Conservation (phyloP, 2,113 vertebrate species). For the Petaurus breviceps region DNA sequence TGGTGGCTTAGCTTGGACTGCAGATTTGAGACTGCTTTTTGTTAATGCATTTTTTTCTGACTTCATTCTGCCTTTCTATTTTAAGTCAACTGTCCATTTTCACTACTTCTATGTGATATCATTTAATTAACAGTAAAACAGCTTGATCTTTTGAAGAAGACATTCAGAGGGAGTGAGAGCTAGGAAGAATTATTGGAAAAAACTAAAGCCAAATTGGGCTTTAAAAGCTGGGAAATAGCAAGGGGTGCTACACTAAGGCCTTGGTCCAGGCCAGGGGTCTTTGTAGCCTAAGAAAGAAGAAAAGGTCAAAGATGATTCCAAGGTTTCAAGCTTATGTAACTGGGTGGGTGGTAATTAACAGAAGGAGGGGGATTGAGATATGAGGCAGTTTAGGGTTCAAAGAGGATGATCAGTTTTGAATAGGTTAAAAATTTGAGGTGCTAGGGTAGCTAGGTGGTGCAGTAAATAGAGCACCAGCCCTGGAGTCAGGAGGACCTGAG, state of each 20-base stretch:
- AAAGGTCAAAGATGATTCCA: background rate
- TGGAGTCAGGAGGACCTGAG: background rate
- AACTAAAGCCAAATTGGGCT: background rate
- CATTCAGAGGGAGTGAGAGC: background rate
- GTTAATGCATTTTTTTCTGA: background rate
- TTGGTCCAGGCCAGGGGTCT: background rate
- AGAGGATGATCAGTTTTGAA: background rate
- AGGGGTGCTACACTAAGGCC: background rate
- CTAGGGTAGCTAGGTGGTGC: background rate
- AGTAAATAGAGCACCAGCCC: background rate
- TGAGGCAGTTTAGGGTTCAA: background rate
- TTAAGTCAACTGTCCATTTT: background rate
- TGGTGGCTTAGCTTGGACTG: background rate
- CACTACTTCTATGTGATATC: background rate
- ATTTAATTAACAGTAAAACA: slow-evolving; percentile 1
- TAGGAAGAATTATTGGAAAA: background rate
- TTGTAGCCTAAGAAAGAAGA: background rate
- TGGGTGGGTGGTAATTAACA: background rate
- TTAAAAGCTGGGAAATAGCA: background rate
- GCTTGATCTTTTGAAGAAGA: background rate
- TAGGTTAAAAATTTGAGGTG: background rate
- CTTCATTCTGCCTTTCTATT: background rate
- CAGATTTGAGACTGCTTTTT: background rate
- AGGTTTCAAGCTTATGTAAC: background rate
- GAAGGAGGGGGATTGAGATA: background rate